A percentile compares a stretch with the other conserved stretches of the same genome.
These are phyloP conservation scores for Phacellophora camtschatica DNA, from an alignment of 30 jellyfish, hydroid and myxozoan species.

Conservation along the genomic window DNA sequence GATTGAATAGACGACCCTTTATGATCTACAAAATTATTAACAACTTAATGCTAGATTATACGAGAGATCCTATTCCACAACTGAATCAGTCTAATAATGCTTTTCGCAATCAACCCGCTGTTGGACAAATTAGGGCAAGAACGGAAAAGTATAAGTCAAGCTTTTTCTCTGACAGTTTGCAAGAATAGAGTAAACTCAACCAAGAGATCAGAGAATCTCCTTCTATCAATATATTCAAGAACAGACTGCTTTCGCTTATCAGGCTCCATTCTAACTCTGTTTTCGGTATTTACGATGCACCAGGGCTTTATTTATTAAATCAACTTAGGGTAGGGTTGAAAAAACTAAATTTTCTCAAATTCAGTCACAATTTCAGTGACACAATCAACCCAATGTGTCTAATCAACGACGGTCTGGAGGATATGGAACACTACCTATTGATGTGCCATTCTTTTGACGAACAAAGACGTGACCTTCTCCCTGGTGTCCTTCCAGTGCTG, in stretches of 20 bases:
- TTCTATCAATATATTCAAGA: background rate
- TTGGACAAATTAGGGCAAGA: constrained; percentile 2
- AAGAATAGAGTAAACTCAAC: background rate
- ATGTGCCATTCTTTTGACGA: too few relatives aligned
- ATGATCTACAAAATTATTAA: too few relatives aligned
- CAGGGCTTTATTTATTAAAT: background rate
- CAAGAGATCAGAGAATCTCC: constrained; percentile 2
- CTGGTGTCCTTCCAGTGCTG: too few relatives aligned
- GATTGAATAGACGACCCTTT: too few relatives aligned
- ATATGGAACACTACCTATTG: too few relatives aligned
- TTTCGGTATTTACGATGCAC: constrained; percentile 7
- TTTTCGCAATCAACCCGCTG: background rate
- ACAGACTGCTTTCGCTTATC: constrained; percentile 4
- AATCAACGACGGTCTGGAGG: too few relatives aligned
- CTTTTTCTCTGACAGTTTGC: constrained; percentile 6
- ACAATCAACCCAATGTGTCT: too few relatives aligned
- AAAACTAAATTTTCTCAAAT: too few relatives aligned
- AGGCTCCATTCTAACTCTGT: background rate
- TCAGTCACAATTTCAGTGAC: too few relatives aligned
- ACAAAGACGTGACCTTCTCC: too few relatives aligned
- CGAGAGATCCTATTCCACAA: background rate
- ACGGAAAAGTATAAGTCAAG: too few relatives aligned
- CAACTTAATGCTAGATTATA: background rate
- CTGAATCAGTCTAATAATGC: too few relatives aligned
- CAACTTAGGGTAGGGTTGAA: background rate